Percentiles rank a stretch among this genome's conserved stretches.
Conservation (phyloP, 2,113 vertebrate species). For the Paramisgurnus dabryanus region DNA sequence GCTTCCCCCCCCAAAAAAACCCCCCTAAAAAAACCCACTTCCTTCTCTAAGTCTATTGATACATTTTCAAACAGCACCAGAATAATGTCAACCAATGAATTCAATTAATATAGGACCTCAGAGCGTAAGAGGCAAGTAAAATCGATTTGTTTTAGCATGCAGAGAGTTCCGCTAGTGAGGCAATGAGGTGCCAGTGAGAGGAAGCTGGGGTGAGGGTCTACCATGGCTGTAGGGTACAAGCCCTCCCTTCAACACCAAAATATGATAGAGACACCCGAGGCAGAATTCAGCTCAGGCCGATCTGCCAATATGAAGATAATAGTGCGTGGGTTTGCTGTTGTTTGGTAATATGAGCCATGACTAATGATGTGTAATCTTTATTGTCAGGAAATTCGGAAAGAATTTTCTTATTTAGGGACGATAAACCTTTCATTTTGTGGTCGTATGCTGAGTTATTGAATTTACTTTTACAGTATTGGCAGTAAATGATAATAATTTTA, state of each 20-base stretch:
- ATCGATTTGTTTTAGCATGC: conserved; percentile 64
- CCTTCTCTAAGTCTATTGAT: conserved; percentile 37
- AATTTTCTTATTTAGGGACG: neutral
- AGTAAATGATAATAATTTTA: neutral
- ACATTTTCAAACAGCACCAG: conserved; percentile 36
- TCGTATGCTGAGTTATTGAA: too few relatives aligned
- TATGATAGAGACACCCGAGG: conserved; percentile 18
- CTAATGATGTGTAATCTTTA: neutral
- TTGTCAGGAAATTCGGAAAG: neutral
- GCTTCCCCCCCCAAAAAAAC: conserved; percentile 15
- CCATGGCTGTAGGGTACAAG: conserved; percentile 53
- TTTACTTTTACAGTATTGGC: neutral
- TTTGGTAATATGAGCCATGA: neutral
- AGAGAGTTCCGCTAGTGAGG: conserved; percentile 58
- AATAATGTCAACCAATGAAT: conserved; percentile 58
- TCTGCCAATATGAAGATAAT: neutral
- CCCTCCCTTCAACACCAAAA: conserved; percentile 51
- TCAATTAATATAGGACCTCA: conserved; percentile 49
- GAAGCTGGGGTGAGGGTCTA: conserved; percentile 53
- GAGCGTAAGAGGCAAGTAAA: conserved; percentile 53
- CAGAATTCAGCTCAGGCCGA: conserved; percentile 6
- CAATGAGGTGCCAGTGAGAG: conserved; percentile 54
- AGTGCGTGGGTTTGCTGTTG: neutral
- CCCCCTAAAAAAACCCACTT: conserved; percentile 40
- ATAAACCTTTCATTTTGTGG: neutral